A percentile compares a stretch with the other conserved stretches of the same genome.
Conservation (phyloP, 2,888 invertebrate genomes). For the Oxystoma pomonae region DNA sequence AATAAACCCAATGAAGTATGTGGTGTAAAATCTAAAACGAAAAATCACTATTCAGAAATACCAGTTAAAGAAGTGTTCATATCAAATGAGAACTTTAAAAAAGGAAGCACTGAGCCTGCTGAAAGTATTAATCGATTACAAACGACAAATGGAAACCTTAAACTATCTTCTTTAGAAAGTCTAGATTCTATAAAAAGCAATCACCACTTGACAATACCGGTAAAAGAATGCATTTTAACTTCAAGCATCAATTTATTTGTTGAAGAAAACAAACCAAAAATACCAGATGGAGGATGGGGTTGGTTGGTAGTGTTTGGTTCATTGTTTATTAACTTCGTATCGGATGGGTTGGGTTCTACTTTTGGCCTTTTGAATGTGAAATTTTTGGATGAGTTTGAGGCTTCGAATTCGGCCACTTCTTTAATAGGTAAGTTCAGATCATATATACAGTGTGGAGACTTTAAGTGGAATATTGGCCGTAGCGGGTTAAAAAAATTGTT, state of each 20-base stretch:
- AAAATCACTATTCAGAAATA: too few species aligned
- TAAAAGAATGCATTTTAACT: conserved; percentile 28
- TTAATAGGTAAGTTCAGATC: conserved; percentile 37
- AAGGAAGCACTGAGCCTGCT: too few species aligned
- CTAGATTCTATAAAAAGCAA: conserved; percentile 15
- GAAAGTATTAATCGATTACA: too few species aligned
- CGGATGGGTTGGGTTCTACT: conserved; percentile 90
- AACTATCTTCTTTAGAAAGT: conserved; percentile 1
- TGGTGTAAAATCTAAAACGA: too few species aligned
- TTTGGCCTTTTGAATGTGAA: conserved; percentile 89
- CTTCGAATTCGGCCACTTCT: conserved; percentile 66
- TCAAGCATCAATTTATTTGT: conserved; percentile 29
- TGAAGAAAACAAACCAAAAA: conserved; percentile 48
- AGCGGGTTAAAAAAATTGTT: too few species aligned
- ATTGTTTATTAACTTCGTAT: conserved; percentile 80
- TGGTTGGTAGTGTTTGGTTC: conserved; percentile 87
- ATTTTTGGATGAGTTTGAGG: conserved; percentile 54
- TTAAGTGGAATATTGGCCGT: too few species aligned
- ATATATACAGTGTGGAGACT: too few species aligned
- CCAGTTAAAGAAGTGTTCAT: too few species aligned
- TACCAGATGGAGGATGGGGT: conserved; percentile 84
- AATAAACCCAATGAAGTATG: too few species aligned
- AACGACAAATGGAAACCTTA: too few species aligned
- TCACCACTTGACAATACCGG: conserved; percentile 16
- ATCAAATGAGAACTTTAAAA: too few species aligned